Conservation (phyloP, 2,888 invertebrate genomes). For the Drepanosiphum platanoidis region DNA sequence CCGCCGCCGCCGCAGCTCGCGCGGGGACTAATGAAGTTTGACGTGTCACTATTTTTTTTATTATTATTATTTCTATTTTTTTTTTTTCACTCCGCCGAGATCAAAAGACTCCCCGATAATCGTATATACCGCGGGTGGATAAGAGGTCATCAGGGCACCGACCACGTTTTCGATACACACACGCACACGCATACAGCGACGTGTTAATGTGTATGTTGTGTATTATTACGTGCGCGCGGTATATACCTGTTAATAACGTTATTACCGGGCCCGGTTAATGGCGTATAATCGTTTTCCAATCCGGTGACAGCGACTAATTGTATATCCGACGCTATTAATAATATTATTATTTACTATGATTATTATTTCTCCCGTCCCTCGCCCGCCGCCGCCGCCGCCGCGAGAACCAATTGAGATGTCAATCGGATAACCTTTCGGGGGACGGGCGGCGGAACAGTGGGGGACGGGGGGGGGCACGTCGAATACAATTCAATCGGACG, state of each 20-base stretch:
- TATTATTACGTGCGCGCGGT: not conserved
- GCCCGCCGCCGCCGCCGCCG: constrained; percentile 30
- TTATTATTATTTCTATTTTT: constrained; percentile 43
- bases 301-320: constrained; percentile 61
- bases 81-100: constrained; percentile 37
- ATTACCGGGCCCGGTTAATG: constrained; percentile 40
- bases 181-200: not conserved
- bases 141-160: constrained; percentile 38
- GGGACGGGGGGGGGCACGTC: not conserved
- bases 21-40: constrained; percentile 55
- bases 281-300: constrained; percentile 57
- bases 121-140: constrained; percentile 40
- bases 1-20: not conserved
- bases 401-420: constrained; percentile 59
- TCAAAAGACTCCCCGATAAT: constrained; percentile 31
- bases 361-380: constrained; percentile 18
- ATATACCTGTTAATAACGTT: constrained; percentile 50
- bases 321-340: constrained; percentile 60
- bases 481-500: constrained; percentile 52
- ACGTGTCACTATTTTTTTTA: constrained; percentile 51
- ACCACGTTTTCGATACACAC: constrained; percentile 49
- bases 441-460: not conserved
- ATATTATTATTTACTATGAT: constrained; percentile 51
- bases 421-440: constrained; percentile 52
- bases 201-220: not conserved